Evolutionary conservation across 1,140 invertebrate species (phyloP).

Genomic region (Cotesia typhae): DNA sequence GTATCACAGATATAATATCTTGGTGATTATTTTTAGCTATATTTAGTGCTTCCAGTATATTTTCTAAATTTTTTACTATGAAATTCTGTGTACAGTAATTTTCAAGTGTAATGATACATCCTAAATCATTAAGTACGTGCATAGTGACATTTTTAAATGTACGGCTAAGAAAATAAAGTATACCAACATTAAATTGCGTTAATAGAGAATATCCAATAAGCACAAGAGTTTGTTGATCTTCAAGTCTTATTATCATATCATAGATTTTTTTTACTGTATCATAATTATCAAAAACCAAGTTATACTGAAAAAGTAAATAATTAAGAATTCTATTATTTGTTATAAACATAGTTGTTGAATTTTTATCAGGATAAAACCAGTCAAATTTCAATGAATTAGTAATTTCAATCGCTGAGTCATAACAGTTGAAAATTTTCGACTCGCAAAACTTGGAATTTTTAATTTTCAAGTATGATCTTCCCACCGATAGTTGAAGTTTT

Average conservation of each 20-base stretch:
- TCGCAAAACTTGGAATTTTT: slow-evolving; percentile 59
- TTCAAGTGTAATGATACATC: slow-evolving; percentile 51
- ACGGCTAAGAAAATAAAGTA: slow-evolving; percentile 56
- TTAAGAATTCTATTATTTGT: slow-evolving; percentile 38
- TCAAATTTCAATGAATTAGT: slow-evolving; percentile 16
- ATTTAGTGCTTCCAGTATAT: slow-evolving; percentile 44
- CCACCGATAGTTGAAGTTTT: slow-evolving; percentile 46
- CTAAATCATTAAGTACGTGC: slow-evolving; percentile 43
- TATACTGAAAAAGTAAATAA: slow-evolving; percentile 52
- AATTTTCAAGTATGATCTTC: slow-evolving; percentile 52
- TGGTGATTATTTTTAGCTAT: slow-evolving; percentile 33
- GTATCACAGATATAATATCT: slow-evolving; percentile 52
- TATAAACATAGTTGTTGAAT: slow-evolving; percentile 37
- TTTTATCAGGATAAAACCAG: slow-evolving; percentile 39
- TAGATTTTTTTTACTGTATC: slow-evolving; percentile 45
- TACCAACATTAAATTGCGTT: slow-evolving; percentile 59
- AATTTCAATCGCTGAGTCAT: slow-evolving; percentile 35
- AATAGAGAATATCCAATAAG: slow-evolving; percentile 60
- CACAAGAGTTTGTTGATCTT: slow-evolving; percentile 47
- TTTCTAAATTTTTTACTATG: slow-evolving; percentile 42
- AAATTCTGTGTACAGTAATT: slow-evolving; percentile 38
- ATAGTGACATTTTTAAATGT: slow-evolving; percentile 54
- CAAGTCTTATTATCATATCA: slow-evolving; percentile 42
- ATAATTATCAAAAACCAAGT: slow-evolving; percentile 40
- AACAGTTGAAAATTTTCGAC: slow-evolving; percentile 44